phyloP scores from a whole-genome alignment of 2,113 vertebrate species.

The Vulpes lagopus region DNA sequence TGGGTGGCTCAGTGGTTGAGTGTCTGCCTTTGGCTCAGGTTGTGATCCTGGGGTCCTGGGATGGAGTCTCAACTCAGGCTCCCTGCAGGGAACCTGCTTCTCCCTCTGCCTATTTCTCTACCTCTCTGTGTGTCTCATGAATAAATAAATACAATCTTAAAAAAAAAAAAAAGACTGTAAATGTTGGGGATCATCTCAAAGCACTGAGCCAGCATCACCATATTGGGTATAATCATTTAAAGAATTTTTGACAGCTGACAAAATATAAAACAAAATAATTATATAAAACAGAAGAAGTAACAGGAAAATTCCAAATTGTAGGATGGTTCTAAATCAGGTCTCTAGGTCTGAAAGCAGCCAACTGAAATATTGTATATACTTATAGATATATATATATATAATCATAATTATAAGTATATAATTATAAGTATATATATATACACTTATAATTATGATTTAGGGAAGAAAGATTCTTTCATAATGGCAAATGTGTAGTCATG shows the following conservation, averaged over 20 bases:
- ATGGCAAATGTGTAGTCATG: background rate
- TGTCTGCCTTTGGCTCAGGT: too few species aligned
- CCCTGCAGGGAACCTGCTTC: too few species aligned
- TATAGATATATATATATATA: too few species aligned
- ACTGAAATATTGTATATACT: background rate
- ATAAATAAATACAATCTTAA: too few species aligned
- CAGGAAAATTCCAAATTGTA: background rate
- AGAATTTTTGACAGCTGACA: background rate
- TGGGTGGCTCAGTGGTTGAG: too few species aligned
- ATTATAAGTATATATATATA: too few species aligned
- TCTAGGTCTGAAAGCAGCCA: background rate
- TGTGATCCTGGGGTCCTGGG: too few species aligned
- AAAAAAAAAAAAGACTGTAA: too few species aligned
- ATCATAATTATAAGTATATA: background rate
- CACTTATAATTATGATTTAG: background rate
- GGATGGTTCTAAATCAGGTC: background rate
- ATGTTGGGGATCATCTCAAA: background rate
- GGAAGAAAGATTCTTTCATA: background rate
- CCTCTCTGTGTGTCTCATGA: too few species aligned
- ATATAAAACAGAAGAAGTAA: background rate
- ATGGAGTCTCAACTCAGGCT: too few species aligned
- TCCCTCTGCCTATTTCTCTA: too few species aligned
- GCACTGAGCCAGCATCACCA: background rate
- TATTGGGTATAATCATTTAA: background rate
- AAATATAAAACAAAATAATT: background rate